A percentile compares a stretch with the other conserved stretches of the same genome.
phyloP scores from a whole-genome alignment of 2,888 invertebrate genomes.

The Cecidostiba fungosa region DNA sequence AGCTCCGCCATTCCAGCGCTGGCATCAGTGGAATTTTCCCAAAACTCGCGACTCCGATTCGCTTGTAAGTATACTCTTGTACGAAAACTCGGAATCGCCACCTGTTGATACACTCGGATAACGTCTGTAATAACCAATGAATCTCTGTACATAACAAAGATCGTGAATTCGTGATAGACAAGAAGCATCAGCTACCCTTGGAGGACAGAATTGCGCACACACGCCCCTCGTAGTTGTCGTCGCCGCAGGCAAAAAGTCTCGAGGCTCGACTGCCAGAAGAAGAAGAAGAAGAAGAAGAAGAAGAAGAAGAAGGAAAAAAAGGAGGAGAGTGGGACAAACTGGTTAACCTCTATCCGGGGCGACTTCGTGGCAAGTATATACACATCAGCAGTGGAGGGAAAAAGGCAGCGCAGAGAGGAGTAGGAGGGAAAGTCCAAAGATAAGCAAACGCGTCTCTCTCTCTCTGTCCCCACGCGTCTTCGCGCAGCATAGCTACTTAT shows the following conservation, averaged over 20 bases:
- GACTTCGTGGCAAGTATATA: conserved; percentile 62
- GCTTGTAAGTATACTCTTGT: background rate
- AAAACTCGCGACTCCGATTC: background rate
- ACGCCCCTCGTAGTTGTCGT: background rate
- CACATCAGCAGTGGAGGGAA: conserved; percentile 62
- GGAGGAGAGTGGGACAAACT: conserved; percentile 79
- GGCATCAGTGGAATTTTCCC: background rate
- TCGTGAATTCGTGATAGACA: background rate
- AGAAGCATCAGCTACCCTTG: background rate
- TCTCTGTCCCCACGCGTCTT: conserved; percentile 25
- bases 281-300: background rate
- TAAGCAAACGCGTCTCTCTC: conserved; percentile 72
- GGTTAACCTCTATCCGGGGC: conserved; percentile 77
- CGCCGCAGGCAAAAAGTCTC: background rate
- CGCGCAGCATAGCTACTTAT: background rate
- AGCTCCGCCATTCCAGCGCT: background rate
- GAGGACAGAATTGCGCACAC: background rate
- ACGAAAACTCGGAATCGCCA: background rate
- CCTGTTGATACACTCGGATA: background rate
- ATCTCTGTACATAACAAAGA: too few relatives aligned
- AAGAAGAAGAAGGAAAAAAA: conserved; percentile 58
- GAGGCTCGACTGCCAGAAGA: background rate
- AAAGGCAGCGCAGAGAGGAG: conserved; percentile 42
- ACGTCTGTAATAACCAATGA: too few relatives aligned
- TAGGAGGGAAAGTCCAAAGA: conserved; percentile 79